These are phyloP conservation scores for Sternotherus odoratus DNA, from an alignment of 2,797 vertebrate species.

Conservation along the genomic window DNA sequence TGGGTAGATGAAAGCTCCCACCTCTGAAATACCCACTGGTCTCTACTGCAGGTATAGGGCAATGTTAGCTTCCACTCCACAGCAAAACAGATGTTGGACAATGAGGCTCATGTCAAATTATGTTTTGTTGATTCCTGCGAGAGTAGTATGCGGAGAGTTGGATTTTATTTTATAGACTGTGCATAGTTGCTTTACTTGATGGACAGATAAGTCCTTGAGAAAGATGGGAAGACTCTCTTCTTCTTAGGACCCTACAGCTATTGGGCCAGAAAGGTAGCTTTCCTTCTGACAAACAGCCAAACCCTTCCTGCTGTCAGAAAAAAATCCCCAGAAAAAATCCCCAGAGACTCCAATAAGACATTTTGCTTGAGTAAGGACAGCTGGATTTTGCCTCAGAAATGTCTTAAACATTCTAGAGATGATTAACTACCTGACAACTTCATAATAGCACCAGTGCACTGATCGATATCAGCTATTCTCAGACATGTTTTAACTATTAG, in stretches of 20 bases:
- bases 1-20: neutral
- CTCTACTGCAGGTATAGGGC: neutral
- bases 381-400: neutral
- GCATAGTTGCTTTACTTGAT: neutral
- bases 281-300: neutral
- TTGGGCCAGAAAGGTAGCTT: neutral
- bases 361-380: neutral
- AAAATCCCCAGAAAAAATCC: neutral
- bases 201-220: accelerated
- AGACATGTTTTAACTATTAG: conserved; percentile 50
- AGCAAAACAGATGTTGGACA: accelerated
- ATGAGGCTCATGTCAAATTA: neutral
- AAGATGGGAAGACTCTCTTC: neutral
- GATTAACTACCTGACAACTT: neutral
- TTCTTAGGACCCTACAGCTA: neutral
- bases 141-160: neutral
- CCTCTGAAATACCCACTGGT: neutral
- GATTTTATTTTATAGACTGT: neutral
- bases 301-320: neutral
- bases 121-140: neutral
- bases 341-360: neutral
- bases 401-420: neutral
- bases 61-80: neutral
- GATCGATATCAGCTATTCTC: conserved; percentile 9
- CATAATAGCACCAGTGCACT: neutral